A percentile compares a stretch with the other conserved stretches of the same genome.
phyloP scores from a whole-genome alignment of 2,888 invertebrate genomes.

The Dilophus febrilis region DNA sequence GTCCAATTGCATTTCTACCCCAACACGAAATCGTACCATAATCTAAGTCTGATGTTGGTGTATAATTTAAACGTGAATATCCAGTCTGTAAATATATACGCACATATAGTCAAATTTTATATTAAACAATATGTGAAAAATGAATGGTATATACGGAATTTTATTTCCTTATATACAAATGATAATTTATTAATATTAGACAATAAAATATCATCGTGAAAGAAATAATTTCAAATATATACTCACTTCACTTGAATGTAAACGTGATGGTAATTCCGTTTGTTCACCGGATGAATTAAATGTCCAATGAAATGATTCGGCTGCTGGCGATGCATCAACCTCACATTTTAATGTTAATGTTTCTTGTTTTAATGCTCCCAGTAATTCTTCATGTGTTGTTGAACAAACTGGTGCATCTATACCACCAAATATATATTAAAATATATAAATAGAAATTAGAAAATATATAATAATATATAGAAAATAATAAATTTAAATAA shows the following conservation, averaged over 20 bases:
- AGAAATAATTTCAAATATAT: background rate
- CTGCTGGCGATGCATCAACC: constrained; percentile 76
- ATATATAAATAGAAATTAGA: no score
- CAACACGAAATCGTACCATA: constrained; percentile 80
- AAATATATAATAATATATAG: no score
- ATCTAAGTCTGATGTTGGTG: constrained; percentile 72
- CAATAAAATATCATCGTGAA: background rate
- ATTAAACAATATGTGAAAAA: background rate
- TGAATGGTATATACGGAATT: background rate
- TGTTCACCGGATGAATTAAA: constrained; percentile 83
- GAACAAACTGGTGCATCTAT: constrained; percentile 51
- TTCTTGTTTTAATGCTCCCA: constrained; percentile 76
- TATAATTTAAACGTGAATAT: constrained; percentile 54
- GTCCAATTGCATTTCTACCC: constrained; percentile 68
- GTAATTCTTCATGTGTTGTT: constrained; percentile 60
- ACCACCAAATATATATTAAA: no score
- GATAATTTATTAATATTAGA: background rate
- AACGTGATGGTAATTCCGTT: constrained; percentile 54
- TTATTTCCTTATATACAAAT: background rate
- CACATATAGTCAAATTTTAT: background rate
- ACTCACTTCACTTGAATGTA: constrained; percentile 31
- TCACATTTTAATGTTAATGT: constrained; percentile 71
- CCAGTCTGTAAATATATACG: constrained; percentile 19
- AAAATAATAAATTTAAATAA: no score
- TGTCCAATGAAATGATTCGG: constrained; percentile 77